Conservation (phyloP, 2,113 vertebrate species). For the Ahaetulla prasina region DNA sequence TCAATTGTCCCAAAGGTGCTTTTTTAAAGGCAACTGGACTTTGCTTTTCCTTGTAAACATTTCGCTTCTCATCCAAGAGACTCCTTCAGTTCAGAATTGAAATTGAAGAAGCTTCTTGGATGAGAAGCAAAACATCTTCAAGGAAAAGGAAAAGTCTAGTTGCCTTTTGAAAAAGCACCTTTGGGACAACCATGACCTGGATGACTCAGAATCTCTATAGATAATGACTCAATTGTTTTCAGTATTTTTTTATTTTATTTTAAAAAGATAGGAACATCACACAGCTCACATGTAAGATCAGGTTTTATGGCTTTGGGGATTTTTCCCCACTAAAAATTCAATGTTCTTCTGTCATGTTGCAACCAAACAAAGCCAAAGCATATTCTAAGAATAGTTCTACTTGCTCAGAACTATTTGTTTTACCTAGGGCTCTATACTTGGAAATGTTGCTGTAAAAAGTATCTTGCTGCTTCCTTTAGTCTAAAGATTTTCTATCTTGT, state of each 20-base stretch:
- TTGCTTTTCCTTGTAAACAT: not conserved
- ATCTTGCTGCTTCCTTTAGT: not conserved
- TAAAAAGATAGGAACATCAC: not conserved
- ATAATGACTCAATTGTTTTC: not conserved
- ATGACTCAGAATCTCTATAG: not conserved
- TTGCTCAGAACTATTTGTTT: not conserved
- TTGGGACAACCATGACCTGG: not conserved
- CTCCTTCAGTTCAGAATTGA: not conserved
- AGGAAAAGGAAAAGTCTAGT: not conserved
- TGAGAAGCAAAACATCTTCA: not conserved
- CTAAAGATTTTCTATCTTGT: not conserved
- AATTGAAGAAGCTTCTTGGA: not conserved
- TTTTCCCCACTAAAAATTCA: not conserved
- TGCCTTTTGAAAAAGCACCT: not conserved
- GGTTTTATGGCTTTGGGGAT: not conserved
- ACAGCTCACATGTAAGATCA: not conserved
- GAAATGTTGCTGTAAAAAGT: not conserved
- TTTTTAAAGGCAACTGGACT: not conserved
- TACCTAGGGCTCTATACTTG: not conserved
- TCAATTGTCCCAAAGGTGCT: not conserved
- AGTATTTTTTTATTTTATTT: not conserved
- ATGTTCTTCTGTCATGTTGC: not conserved
- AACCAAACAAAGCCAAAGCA: not conserved
- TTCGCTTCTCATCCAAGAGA: not conserved
- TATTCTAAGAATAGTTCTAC: not conserved